A percentile compares a stretch with the other conserved stretches of the same genome.
Conservation (phyloP, 2,113 vertebrate species). For the Eublepharis macularius region DNA sequence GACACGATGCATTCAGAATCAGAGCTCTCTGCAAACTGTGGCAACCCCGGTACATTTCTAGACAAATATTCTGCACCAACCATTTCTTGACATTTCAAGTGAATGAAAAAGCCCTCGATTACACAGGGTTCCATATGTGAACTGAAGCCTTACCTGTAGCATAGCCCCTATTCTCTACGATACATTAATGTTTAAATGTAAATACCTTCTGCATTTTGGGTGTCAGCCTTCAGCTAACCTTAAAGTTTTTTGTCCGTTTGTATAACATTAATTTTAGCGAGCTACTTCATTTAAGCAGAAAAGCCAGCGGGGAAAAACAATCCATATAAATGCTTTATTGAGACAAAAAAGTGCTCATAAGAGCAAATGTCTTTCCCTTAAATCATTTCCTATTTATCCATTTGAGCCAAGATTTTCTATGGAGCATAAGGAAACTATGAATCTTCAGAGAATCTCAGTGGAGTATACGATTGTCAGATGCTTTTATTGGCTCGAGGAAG, state of each 20-base stretch:
- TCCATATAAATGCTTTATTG: background rate
- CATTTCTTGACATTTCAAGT: background rate
- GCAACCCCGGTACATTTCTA: background rate
- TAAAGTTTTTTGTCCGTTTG: background rate
- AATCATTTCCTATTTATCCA: conserved; percentile 15
- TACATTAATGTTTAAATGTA: conserved; percentile 36
- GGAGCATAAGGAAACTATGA: background rate
- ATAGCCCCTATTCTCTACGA: background rate
- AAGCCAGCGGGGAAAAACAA: background rate
- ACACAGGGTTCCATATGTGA: background rate
- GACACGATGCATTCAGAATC: background rate
- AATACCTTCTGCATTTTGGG: conserved; percentile 5
- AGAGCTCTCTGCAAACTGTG: too few species aligned
- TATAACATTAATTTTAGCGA: conserved; percentile 7
- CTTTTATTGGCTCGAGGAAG: background rate
- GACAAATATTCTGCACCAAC: background rate
- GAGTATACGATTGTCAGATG: background rate
- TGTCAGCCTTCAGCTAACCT: background rate
- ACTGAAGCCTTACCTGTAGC: background rate
- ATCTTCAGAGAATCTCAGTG: background rate
- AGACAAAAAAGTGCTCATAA: background rate
- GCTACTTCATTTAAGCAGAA: conserved; percentile 14
- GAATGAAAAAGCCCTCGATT: too few species aligned
- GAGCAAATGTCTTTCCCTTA: background rate
- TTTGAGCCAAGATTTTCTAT: conserved; percentile 7